Base-by-base conservation (phyloP, 2,113 vertebrate species). In the Chlamydotis undulata region DNA sequence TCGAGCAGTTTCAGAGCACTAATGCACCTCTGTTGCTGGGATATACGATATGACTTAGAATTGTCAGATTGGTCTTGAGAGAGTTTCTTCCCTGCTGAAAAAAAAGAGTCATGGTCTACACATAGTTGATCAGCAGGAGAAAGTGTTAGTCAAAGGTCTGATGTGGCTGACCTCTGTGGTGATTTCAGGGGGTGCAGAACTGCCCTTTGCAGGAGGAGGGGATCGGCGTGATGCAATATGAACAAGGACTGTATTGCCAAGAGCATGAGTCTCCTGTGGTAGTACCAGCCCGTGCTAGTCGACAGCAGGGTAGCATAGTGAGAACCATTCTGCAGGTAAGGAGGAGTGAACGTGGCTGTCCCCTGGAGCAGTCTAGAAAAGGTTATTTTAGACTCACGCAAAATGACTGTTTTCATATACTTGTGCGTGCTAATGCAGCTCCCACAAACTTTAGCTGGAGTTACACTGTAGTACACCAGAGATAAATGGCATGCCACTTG, bases 201-300 rank as follows among this genome's bases (percentile, higher is more conserved):
- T 45, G 52, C 63, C 26, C 35, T 56, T 81, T 35, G 26, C 35
- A 31, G 87, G 50, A 75, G n/a, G 35, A 61, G 12, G 10, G 21
- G 24, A 3, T 31, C 0, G 1, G 7, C 0, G 2, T 24, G 25
- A 29, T 33, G 63, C 47, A 19, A 9, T 16, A 10, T 0, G 1
- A 39, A 49, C 35, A 41, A 50, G 47, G 83, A 19, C 39, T 26
- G 15, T 22, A 19, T 19, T 35, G 57, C 12, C n/a, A 45, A 37
- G 53, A 81, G 28, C 1, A 0, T 19, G 28, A n/a, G 57, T 37
- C 11, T 67, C 49, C 63, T 17, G 33, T 0, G 2, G 45, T 25
- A 16, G 35, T 24, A 41, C 28, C 49, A 61, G 52, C 64, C 53
- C 1, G 2, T 39, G 55, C 41, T 28, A 10, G 29, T 22, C 1